Base-by-base conservation (phyloP, 2,888 invertebrate species). In the Drosophila limbata region DNA sequence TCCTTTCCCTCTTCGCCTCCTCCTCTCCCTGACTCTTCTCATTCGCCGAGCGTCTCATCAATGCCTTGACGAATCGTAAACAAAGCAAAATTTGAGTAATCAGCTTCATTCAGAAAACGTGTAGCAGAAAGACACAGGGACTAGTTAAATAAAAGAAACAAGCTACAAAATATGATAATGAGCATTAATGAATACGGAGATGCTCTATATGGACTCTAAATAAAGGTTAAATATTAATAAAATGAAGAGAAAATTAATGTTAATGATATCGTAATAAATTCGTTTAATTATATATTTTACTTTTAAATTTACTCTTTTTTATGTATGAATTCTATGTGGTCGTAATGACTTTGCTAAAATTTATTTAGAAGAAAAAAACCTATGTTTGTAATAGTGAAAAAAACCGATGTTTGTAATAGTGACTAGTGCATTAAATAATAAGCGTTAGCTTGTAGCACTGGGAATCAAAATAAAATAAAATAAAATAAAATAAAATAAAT, bases 71-170 rank as follows among this genome's bases (percentile, higher is more conserved):
- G 83, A 84, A 84, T 84, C 77, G 77, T 71, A 86, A 73, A 86
- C 86, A 84, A 84, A 81, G 71, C 84, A 73, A 83, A 84, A 81
- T 84, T 84, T 84, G 86, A 86, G 84, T 84, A 84, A 84, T 86
- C 84, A 84, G 84, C 84, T 84, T 79, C 81, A 84, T 84, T 84
- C 84, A 84, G 66, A 69, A 82, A 80, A 80, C 81, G 84, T 84
- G 84, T 66, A 69, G 73, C 75, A 11, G 52, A 76, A 79, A 82
- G 67, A 73, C 69, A 70, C 68, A 42, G 68, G 56, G 69, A 66
- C 72, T 80, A 69, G 72, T 76, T 62, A 70, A 77, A 69, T 56
- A 75, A 69, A 73, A 66, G 60, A 68, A 47, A 57, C 67, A 70
- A 69, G 52, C 60, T 51, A 42, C 42, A 50, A 56, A 62, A 56